These are phyloP conservation scores for Muscicapa adusta DNA, from an alignment of 2,113 vertebrate species.

Conservation along the genomic window DNA sequence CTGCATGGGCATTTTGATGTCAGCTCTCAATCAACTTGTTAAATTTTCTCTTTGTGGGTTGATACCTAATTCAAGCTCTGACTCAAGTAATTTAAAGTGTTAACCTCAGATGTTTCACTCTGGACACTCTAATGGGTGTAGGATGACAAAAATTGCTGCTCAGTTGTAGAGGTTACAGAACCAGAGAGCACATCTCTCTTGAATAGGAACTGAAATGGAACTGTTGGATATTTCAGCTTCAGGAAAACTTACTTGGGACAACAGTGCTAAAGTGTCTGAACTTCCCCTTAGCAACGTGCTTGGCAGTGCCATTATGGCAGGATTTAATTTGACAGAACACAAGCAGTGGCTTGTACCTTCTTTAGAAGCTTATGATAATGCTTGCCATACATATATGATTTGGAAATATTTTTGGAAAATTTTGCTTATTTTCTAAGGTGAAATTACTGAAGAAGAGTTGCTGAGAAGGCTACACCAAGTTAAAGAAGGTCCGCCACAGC, in stretches of 20 bases:
- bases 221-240: neutral
- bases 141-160: neutral
- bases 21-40: neutral
- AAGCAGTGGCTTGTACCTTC: conserved; percentile 38
- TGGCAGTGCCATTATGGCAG: neutral
- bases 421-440: conserved; percentile 81
- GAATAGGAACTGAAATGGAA: neutral
- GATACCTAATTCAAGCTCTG: neutral
- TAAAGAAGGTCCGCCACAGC: conserved; percentile 89
- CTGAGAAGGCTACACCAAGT: conserved; percentile 93
- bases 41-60: neutral
- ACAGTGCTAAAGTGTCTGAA: neutral
- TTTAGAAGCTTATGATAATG: conserved; percentile 38
- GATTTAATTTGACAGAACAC: neutral
- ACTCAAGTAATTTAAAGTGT: neutral
- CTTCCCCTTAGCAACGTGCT: neutral
- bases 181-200: neutral
- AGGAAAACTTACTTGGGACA: neutral
- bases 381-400: conserved; percentile 59
- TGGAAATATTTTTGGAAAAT: conserved; percentile 65
- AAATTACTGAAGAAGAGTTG: conserved; percentile 95
- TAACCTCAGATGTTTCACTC: neutral
- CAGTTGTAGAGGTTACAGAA: neutral
- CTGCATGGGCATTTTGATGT: neutral
- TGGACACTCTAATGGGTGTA: neutral